These are phyloP conservation scores for Aphelenchoides besseyi DNA, from an alignment of 1,140 invertebrate species.

Conservation along the genomic window DNA sequence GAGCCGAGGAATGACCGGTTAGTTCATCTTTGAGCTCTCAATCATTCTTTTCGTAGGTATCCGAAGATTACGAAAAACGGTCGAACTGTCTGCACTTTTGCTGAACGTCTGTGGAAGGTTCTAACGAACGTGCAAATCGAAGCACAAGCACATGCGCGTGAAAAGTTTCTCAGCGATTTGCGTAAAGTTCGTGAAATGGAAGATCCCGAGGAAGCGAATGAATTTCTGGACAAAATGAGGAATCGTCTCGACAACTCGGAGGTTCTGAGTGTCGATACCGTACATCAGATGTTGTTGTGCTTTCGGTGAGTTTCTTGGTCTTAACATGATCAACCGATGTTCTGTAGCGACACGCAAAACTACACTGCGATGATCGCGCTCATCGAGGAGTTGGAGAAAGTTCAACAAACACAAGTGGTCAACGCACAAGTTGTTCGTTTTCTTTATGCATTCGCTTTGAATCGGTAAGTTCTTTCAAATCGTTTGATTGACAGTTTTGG, in stretches of 20 bases:
- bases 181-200: conserved; percentile 84
- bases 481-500: not conserved
- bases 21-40: not conserved
- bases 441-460: conserved; percentile 93
- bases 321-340: not conserved
- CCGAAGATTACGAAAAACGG: conserved; percentile 49
- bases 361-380: conserved; percentile 97
- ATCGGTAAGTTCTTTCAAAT: conserved; percentile 69
- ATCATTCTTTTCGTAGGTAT: conserved; percentile 12
- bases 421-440: conserved; percentile 84
- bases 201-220: conserved; percentile 79
- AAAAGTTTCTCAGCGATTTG: conserved; percentile 91
- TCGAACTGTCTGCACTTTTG: conserved; percentile 39
- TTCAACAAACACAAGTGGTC: conserved; percentile 84
- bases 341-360: conserved; percentile 69
- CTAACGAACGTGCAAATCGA: conserved; percentile 84
- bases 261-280: conserved; percentile 75
- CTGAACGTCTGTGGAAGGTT: conserved; percentile 50
- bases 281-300: conserved; percentile 53
- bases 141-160: conserved; percentile 83
- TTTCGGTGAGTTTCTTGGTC: conserved; percentile 30
- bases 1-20: conserved; percentile 11
- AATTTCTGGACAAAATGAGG: conserved; percentile 81
- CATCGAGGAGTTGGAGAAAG: conserved; percentile 87
- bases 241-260: conserved; percentile 91